A percentile compares a stretch with the other conserved stretches of the same genome.
phyloP scores from a whole-genome alignment of 1,140 invertebrate genomes.

The Drosophila orena region DNA sequence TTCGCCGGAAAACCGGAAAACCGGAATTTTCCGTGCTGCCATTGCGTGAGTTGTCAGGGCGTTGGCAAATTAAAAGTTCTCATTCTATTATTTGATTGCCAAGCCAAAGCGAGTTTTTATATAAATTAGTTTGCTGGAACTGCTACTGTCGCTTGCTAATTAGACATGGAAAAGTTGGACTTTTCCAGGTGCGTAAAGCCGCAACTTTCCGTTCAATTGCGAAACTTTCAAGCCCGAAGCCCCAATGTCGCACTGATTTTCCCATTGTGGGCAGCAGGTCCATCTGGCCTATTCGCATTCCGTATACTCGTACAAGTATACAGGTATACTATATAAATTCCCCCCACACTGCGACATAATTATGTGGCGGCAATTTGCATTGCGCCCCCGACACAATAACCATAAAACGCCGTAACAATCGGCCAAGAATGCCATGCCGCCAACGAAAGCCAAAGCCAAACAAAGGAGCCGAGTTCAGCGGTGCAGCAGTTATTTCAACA shows the following conservation, averaged over 20 bases:
- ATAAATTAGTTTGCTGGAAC: constrained; percentile 66
- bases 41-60: constrained; percentile 57
- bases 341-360: constrained; percentile 69
- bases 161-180: constrained; percentile 67
- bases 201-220: constrained; percentile 43
- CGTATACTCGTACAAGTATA: too few relatives aligned
- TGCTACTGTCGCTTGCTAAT: constrained; percentile 59
- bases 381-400: constrained; percentile 67
- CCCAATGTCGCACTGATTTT: constrained; percentile 11
- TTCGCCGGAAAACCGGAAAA: neutral
- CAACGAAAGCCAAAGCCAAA: constrained; percentile 27
- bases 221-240: constrained; percentile 33
- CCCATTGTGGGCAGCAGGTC: constrained; percentile 20
- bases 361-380: constrained; percentile 79
- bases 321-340: constrained; percentile 18
- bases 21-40: constrained; percentile 22
- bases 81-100: constrained; percentile 56
- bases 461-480: constrained; percentile 31
- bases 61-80: constrained; percentile 75
- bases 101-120: constrained; percentile 51
- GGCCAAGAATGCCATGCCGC: constrained; percentile 31
- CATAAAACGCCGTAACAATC: constrained; percentile 77
- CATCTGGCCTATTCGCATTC: constrained; percentile 5
- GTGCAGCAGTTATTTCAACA: constrained; percentile 79
- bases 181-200: constrained; percentile 39